Evolutionary conservation across 1,140 invertebrate species (phyloP).

Genomic region (Aleiodes sp.): DNA sequence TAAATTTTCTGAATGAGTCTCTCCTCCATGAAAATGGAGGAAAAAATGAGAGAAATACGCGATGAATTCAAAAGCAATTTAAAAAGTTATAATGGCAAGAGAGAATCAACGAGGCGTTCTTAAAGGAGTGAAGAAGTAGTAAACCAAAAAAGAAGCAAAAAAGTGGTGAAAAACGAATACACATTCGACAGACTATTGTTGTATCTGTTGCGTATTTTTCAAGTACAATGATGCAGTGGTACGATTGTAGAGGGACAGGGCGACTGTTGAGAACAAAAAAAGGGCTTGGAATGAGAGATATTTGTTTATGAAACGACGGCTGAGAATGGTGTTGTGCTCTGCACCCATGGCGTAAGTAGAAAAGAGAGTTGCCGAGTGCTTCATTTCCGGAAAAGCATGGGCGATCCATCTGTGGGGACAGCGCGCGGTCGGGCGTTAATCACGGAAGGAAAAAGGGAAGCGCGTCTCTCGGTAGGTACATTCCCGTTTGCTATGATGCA

Average conservation of each 20-base stretch:
- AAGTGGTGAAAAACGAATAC: background rate
- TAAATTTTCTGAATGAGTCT: no score
- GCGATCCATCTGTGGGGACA: slow-evolving; percentile 27
- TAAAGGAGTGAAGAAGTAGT: no score
- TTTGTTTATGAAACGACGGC: slow-evolving; percentile 3
- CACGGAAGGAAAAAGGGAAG: slow-evolving; percentile 32
- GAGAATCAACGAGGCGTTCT: no score
- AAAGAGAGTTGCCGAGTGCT: slow-evolving; percentile 19
- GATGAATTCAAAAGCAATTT: no score
- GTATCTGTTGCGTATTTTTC: background rate
- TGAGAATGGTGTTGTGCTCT: slow-evolving; percentile 1
- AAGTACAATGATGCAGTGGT: background rate
- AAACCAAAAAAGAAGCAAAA: no score
- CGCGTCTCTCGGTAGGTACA: background rate
- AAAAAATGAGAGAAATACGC: no score
- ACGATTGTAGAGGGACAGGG: background rate
- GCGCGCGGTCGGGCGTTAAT: slow-evolving; percentile 35
- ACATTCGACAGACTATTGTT: no score
- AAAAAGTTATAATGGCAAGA: no score
- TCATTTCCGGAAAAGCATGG: slow-evolving; percentile 34
- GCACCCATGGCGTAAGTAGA: slow-evolving; percentile 4
- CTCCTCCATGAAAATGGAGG: no score
- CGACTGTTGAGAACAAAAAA: background rate
- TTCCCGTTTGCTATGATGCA: background rate
- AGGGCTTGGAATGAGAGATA: background rate